Base-by-base conservation (phyloP, 2,113 vertebrate species). In the Oxyruncus cristatus region DNA sequence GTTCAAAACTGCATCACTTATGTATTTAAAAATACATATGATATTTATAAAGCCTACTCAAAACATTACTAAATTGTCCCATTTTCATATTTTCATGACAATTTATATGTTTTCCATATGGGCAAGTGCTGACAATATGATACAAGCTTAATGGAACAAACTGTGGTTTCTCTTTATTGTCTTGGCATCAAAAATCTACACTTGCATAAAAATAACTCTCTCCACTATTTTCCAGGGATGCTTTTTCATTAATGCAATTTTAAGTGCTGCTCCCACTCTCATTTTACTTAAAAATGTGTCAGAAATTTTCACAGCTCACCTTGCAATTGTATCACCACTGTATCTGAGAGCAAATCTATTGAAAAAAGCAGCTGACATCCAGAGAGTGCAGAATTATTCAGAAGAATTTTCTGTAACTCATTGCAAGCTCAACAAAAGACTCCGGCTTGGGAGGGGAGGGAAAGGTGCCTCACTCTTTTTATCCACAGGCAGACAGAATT, bases 71-170 rank as follows among this genome's bases (percentile, higher is more conserved):
- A 97, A 98, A 97, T 94, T 96, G 97, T 96, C 94, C 97, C 96
- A 96, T 97, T 98, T 97, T 97, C 96, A 97, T 97, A 95, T 97
- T 98, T 98, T 97, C 97, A 97, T 95, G 96, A 96, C 95, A 97
- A 98, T 98, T 98, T 98, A 94, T 97, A 97, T 97, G 96, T 98
- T 98, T 98, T 98, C 97, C 98, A 98, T 98, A 98, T 98, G 98
- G 97, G 93, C 93, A 97, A 97, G 94, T 94, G 95, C 96, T 97
- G 95, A 98, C 95, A 97, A 96, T 95, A 96, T 97, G 96, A 98
- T 92, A 86, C 92, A 97, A 98, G 93, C 95, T 96, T 96, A 97
- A 94, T 96, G 93, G 96, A 97, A 95, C 89, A 97, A 97, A 92
- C 16, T 88, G 93, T 30, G 59, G 91, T 88, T 90, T 96, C 94